Evolutionary conservation across 2,797 vertebrate genomes (phyloP).

Genomic region (Anomalospiza imberbis): DNA sequence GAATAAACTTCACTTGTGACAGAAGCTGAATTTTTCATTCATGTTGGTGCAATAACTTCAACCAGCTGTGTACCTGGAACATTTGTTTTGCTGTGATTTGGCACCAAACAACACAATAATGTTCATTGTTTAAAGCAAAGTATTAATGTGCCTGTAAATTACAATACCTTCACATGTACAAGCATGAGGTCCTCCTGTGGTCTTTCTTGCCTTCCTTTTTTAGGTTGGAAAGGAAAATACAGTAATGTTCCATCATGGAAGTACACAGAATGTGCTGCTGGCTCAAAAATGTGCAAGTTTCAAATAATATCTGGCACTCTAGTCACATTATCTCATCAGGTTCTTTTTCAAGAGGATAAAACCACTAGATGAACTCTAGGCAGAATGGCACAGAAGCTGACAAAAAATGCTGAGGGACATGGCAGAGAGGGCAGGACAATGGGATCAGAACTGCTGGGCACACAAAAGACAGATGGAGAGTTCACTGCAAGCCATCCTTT

Average conservation of each 20-base stretch:
- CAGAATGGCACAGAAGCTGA: not conserved
- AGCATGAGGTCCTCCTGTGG: not conserved
- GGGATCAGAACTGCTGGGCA: not conserved
- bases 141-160: not conserved
- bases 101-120: not conserved
- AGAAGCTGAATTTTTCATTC: not conserved
- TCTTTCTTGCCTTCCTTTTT: not conserved
- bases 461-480: not conserved
- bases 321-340: not conserved
- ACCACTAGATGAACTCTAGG: not conserved
- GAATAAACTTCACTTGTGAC: not conserved
- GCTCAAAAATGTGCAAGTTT: not conserved
- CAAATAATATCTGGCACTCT: not conserved
- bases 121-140: not conserved
- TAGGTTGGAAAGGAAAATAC: rapidly evolving
- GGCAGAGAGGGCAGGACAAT: not conserved
- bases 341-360: not conserved
- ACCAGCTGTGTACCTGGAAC: not conserved
- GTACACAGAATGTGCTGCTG: not conserved
- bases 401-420: not conserved
- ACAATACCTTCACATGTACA: not conserved
- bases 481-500: not conserved
- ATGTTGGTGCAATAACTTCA: not conserved
- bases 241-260: rapidly evolving
- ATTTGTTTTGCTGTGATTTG: not conserved